Base-by-base conservation (phyloP, 2,888 invertebrate species). In the Drosophila setosimentum region DNA sequence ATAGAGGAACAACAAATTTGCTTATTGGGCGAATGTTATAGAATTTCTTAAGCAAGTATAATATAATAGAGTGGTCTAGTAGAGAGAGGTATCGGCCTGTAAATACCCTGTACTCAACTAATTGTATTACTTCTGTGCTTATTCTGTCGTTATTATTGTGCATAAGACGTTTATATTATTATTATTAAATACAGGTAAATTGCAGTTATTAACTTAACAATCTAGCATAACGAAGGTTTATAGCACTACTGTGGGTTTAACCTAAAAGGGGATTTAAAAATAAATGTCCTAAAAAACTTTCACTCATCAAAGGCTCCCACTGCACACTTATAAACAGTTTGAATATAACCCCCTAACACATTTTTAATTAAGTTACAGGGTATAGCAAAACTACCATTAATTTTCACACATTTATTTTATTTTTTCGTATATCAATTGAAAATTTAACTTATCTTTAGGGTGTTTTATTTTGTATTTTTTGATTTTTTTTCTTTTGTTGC, bases 351-450 rank as follows among this genome's bases (percentile, higher is more conserved):
- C 16, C 16, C 5, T 11, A 11, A 2, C 50, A 29, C n/a, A 24
- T 3, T 50, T 27, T 27, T 18, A 27, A 6, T 18, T 18, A 10
- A 27, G 8, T 18, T 29, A 18, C 27, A 49, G 10, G 18, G 24
- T 29, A 49, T 21, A 42, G 21, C 0, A 18, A 29, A 49, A 40
- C 53, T 45, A 27, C n/a, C 51, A 29, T 21, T 42, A 42, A 33
- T 45, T 59, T 59, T 32, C 54, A 58, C 42, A 45, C 48, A 49
- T 51, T 63, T 24, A 54, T 55, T 37, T 40, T 55, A 33, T 33
- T 33, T 48, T 35, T n/a, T 32, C 7, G n/a, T 37, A 18, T 2
- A 27, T 2, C 3, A 37, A 27, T 6, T 27, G 37, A 29, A 57
- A 55, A 40, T 35, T 48, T 3, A 33, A 27, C 30, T 45, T 45